These are phyloP conservation scores for Uromys caudimaculatus DNA, from an alignment of 2,797 vertebrate genomes.

Conservation along the genomic window DNA sequence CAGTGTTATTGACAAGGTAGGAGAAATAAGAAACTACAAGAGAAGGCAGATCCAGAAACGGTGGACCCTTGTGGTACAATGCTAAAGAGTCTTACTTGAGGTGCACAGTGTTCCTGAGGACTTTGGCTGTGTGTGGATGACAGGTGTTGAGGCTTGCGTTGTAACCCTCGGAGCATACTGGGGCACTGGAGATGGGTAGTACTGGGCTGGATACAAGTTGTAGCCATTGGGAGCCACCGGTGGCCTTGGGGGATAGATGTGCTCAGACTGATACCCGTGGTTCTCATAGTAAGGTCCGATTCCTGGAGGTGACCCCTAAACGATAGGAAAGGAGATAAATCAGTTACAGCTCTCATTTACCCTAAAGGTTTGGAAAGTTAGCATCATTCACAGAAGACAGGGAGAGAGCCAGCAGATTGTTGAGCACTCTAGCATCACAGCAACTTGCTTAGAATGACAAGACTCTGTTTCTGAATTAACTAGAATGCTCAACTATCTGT, in stretches of 20 bases:
- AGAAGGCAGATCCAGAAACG: not conserved
- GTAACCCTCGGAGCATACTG: constrained; percentile 80
- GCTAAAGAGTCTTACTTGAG: constrained; percentile 82
- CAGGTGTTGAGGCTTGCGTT: constrained; percentile 67
- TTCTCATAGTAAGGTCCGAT: constrained; percentile 86
- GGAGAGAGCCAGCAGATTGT: too few relatives aligned
- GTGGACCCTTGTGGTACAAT: accelerated
- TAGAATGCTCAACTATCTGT: too few relatives aligned
- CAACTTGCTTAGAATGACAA: not conserved
- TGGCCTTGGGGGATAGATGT: not conserved
- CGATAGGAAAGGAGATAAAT: not conserved
- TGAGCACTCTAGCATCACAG: accelerated
- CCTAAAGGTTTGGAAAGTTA: too few relatives aligned
- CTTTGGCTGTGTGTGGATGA: constrained; percentile 5
- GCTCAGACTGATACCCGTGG: constrained; percentile 85
- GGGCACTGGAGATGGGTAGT: constrained; percentile 75
- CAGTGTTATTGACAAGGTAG: not conserved
- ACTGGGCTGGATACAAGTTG: constrained; percentile 12
- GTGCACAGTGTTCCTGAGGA: not conserved
- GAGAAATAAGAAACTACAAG: not conserved
- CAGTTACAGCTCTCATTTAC: not conserved
- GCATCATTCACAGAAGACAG: accelerated
- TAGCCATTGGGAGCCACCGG: constrained; percentile 53
- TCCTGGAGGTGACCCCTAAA: constrained; percentile 74
- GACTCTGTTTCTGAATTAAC: not conserved